Base-by-base conservation (phyloP, 2,888 invertebrate genomes). In the Hartigia nigra region DNA sequence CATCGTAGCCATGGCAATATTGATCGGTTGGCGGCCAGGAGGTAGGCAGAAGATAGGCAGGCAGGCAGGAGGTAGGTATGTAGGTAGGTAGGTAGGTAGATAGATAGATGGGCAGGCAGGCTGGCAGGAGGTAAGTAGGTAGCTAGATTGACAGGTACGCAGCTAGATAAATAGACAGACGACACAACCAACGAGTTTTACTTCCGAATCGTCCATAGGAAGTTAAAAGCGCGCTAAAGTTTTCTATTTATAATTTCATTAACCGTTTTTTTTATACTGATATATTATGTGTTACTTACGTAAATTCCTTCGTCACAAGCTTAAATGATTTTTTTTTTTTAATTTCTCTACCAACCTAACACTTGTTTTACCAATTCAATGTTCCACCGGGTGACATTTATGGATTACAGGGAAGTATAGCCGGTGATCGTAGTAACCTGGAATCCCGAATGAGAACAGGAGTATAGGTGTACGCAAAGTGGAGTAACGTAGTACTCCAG, bases 1-100 rank as follows among this genome's bases (percentile, higher is more conserved):
- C 87, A 86, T 81, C 87, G 90, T 90, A 89, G 86, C 82, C 90
- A 90, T 90, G 90, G 90, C 89, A 89, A 90, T 90, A 90, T 90
- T 90, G 90, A 90, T 90, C 90, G 84, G 14, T 37, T 23, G 78
- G 36, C 36, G 77, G 31, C 31, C 35, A 55, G 74, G 14, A 31
- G 74, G 35, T 69, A 36, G 69, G n/a, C 23, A 55, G 55, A 55
- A 23, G 23, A 55, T 55, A n/a, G 69, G 70, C 31, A n/a, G 69
- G 32, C 23, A 70, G 69, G 69, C 36, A 74, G 77, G 76, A 36
- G 55, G 70, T 31, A 36, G 11, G 76, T 70, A 75, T 72, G 78
- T 80, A 77, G 75, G 77, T 80, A 78, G 78, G 78, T 81, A 77
- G 81, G 78, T 81, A 81, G 80, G 75, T 75, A 80, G 75, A 80